phyloP scores from a whole-genome alignment of 1,140 invertebrate genomes.

The Pseudomyrmex sp. region DNA sequence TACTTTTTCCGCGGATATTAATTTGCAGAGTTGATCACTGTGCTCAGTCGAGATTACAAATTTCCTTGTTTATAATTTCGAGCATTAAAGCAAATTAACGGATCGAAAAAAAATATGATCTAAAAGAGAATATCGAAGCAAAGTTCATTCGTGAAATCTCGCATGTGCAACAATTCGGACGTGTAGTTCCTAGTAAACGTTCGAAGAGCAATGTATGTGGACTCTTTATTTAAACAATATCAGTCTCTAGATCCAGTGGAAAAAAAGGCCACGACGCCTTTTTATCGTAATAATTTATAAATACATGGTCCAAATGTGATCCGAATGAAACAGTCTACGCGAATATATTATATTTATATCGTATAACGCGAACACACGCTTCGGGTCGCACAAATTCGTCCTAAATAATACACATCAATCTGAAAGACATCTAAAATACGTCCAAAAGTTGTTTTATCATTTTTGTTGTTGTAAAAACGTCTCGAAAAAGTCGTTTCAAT shows the following conservation, averaged over 20 bases:
- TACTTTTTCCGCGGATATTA: too few species aligned
- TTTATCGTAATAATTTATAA: slow-evolving; percentile 71
- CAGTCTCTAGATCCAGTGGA: slow-evolving; percentile 71
- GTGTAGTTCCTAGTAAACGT: slow-evolving; percentile 26
- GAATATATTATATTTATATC: slow-evolving; percentile 50
- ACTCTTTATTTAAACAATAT: slow-evolving; percentile 66
- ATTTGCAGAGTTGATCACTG: not conserved
- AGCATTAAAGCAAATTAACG: not conserved
- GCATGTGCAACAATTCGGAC: slow-evolving; percentile 24
- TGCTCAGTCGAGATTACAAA: not conserved
- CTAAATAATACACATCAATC: not conserved
- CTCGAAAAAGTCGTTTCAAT: not conserved
- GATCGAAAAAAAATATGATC: not conserved
- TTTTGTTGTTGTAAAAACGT: not conserved
- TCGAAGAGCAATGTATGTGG: not conserved
- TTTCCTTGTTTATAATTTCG: slow-evolving; percentile 14
- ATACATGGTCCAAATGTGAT: slow-evolving; percentile 65
- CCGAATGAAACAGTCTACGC: slow-evolving; percentile 65
- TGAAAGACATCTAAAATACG: not conserved
- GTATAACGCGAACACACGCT: slow-evolving; percentile 37
- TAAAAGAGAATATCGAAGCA: not conserved
- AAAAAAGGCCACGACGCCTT: slow-evolving; percentile 64
- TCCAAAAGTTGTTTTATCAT: not conserved
- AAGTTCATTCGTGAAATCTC: too few species aligned
- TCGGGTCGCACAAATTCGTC: slow-evolving; percentile 19